These are phyloP conservation scores for Callopanchax toddi DNA, from an alignment of 2,113 vertebrate species.

Conservation along the genomic window DNA sequence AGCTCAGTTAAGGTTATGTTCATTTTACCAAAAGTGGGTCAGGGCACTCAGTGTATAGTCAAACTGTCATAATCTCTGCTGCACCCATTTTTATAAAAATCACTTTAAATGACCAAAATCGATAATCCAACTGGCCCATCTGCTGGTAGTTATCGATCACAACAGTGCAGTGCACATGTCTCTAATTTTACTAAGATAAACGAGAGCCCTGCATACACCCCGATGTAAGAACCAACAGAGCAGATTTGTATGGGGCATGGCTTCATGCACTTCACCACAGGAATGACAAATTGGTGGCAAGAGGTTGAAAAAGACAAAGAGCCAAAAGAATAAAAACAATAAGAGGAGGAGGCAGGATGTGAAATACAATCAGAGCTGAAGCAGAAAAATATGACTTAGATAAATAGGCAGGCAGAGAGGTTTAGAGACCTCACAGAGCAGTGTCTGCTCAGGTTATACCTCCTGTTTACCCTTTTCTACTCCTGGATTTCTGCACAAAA, in stretches of 20 bases:
- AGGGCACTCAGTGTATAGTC: background rate
- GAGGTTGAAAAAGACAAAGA: background rate
- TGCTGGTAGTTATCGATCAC: background rate
- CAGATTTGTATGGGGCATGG: no score
- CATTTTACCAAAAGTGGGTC: background rate
- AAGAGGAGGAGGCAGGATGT: background rate
- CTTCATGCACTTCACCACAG: no score
- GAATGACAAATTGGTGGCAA: no score
- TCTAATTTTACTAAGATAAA: no score
- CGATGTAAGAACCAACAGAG: no score
- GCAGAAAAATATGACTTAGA: background rate
- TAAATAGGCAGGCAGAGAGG: background rate
- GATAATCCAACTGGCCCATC: background rate
- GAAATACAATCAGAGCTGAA: background rate
- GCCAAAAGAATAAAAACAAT: background rate
- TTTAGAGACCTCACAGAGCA: no score
- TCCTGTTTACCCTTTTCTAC: no score
- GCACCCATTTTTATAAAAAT: background rate
- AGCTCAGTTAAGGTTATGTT: background rate
- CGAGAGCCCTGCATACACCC: no score
- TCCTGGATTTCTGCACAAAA: no score
- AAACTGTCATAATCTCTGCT: constrained; percentile 7
- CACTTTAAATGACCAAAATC: background rate
- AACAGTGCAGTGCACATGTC: background rate
- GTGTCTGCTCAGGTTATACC: no score